A percentile compares a stretch with the other conserved stretches of the same genome.
Evolutionary conservation across 2,797 vertebrate genomes (phyloP).

Genomic region (Propithecus deckenii): DNA sequence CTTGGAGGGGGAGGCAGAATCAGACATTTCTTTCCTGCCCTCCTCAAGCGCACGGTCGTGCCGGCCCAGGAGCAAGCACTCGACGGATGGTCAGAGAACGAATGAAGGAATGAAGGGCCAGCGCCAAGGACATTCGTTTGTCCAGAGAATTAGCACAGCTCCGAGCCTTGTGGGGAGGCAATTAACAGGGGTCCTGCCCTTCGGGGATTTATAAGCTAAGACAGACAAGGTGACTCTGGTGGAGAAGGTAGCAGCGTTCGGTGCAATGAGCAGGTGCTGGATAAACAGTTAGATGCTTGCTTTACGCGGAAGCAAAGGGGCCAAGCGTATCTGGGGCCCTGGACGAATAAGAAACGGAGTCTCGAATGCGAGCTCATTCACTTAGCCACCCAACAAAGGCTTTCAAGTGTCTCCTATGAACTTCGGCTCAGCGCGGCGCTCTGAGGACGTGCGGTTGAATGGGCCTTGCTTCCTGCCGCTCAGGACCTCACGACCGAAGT

Average conservation of each 20-base stretch:
- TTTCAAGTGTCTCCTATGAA: neutral
- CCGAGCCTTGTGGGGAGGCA: neutral
- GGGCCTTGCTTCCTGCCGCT: neutral
- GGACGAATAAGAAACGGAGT: neutral
- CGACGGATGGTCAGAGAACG: neutral
- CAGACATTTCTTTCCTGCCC: neutral
- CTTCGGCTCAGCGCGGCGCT: neutral
- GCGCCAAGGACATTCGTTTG: neutral
- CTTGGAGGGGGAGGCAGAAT: neutral
- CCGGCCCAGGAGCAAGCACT: neutral
- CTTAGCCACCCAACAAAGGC: neutral
- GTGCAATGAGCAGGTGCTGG: neutral
- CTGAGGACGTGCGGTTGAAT: neutral
- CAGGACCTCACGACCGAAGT: neutral
- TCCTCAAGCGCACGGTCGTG: neutral
- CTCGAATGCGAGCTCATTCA: neutral
- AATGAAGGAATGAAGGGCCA: neutral
- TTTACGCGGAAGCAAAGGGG: neutral
- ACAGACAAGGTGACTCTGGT: neutral
- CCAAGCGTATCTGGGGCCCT: neutral
- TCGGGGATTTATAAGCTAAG: neutral
- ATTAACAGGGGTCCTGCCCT: neutral
- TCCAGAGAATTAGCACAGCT: neutral
- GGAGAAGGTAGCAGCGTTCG: neutral
- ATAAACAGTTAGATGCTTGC: neutral